Percentiles rank a stretch among this genome's conserved stretches.
phyloP scores from a whole-genome alignment of 1,140 invertebrate genomes.

The Drosophila lacertosa region DNA sequence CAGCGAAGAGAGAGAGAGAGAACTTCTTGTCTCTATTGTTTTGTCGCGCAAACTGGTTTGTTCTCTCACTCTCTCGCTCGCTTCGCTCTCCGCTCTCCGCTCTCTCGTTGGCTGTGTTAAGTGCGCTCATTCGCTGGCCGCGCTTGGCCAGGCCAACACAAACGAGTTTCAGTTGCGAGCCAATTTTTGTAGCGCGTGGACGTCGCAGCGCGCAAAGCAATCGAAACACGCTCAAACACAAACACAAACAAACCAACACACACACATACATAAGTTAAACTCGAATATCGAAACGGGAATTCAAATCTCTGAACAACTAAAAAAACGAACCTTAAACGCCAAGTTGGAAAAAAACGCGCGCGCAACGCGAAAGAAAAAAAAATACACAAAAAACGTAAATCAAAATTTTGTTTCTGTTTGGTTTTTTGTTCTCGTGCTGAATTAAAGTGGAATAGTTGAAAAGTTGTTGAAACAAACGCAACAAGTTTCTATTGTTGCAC shows the following conservation, averaged over 20 bases:
- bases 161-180: conserved; percentile 79
- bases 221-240: conserved; percentile 4
- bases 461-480: conserved; percentile 3
- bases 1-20: conserved; percentile 38
- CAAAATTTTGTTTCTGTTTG: conserved; percentile 13
- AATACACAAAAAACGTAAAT: conserved; percentile 17
- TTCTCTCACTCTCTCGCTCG: conserved; percentile 3
- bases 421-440: conserved; percentile 2
- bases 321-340: neutral
- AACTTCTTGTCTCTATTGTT: conserved; percentile 49
- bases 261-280: neutral
- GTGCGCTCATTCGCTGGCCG: conserved; percentile 1
- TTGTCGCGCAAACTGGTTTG: conserved; percentile 49
- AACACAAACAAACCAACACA: neutral
- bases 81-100: neutral
- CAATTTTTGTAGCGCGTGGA: conserved; percentile 63
- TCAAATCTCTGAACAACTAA: conserved; percentile 15
- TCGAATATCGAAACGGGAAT: conserved; percentile 31
- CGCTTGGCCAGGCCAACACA: conserved; percentile 49
- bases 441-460: conserved; percentile 8
- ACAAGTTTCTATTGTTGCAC: neutral
- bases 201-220: conserved; percentile 52
- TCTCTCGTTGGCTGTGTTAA: neutral
- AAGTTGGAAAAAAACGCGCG: neutral
- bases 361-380: too few species aligned